These are phyloP conservation scores for Ariolimax columbianus DNA, from an alignment of 2,888 invertebrate species.

Conservation along the genomic window DNA sequence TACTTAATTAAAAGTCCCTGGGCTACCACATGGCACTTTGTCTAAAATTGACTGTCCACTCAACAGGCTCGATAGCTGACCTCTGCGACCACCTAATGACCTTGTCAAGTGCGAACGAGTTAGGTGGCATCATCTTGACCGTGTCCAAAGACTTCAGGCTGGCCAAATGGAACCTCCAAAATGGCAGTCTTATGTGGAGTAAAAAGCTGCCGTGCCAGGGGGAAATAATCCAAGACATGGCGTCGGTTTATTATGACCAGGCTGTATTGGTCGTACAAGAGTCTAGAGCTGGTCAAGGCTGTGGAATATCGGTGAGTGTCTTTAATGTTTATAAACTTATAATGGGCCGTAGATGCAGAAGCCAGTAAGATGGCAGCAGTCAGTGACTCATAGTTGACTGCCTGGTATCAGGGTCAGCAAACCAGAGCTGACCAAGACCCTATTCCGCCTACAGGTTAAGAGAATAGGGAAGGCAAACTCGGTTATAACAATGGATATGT, in stretches of 20 bases:
- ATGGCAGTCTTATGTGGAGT: constrained; percentile 51
- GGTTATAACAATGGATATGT: too few species aligned
- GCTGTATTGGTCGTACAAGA: constrained; percentile 49
- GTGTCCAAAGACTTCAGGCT: constrained; percentile 42
- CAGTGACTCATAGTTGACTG: too few species aligned
- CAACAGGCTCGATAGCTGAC: constrained; percentile 38
- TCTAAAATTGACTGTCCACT: neutral
- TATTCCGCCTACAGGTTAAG: too few species aligned
- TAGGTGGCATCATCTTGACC: constrained; percentile 38
- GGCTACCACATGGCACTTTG: neutral
- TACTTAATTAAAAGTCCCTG: too few species aligned
- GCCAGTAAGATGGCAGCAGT: too few species aligned
- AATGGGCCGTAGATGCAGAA: too few species aligned
- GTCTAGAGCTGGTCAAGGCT: neutral
- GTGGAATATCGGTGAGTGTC: constrained; percentile 17
- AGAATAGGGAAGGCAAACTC: too few species aligned
- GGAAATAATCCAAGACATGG: constrained; percentile 28
- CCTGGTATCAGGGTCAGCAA: too few species aligned
- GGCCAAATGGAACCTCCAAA: constrained; percentile 54
- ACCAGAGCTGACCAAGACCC: too few species aligned
- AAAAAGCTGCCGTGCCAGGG: constrained; percentile 8
- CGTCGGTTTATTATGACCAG: constrained; percentile 56
- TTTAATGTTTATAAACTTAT: too few species aligned
- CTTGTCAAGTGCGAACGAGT: constrained; percentile 17
- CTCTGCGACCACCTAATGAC: constrained; percentile 15